Evolutionary conservation across 2,113 vertebrate genomes (phyloP).

Genomic region (Pterocles orientalis): DNA sequence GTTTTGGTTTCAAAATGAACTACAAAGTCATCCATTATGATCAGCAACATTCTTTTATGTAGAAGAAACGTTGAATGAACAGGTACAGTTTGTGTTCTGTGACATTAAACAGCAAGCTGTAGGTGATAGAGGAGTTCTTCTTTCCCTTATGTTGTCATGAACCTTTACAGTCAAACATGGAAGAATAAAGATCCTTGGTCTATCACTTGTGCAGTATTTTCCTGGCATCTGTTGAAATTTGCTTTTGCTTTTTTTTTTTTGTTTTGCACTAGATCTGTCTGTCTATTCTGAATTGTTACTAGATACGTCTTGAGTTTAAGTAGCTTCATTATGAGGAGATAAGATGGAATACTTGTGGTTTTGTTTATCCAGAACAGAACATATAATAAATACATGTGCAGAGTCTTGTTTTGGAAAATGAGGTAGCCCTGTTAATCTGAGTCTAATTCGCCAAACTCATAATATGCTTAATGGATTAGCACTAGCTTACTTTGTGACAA

Average conservation of each 20-base stretch:
- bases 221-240: not conserved
- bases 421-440: slow-evolving; percentile 52
- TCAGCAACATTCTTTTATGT: not conserved
- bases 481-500: slow-evolving; percentile 25
- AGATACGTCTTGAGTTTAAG: not conserved
- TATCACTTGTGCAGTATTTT: not conserved
- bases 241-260: not conserved
- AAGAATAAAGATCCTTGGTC: not conserved
- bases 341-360: not conserved
- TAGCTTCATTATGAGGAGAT: not conserved
- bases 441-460: slow-evolving; percentile 43
- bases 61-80: not conserved
- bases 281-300: not conserved
- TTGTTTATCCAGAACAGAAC: slow-evolving; percentile 9
- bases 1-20: not conserved
- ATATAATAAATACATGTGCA: not conserved
- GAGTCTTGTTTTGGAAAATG: slow-evolving; percentile 50
- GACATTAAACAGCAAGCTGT: not conserved
- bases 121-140: not conserved
- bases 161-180: not conserved
- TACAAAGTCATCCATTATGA: rapidly evolving
- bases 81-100: not conserved
- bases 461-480: slow-evolving; percentile 68
- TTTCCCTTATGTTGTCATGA: not conserved
- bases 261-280: not conserved